Evolutionary conservation across 2,797 vertebrate species (phyloP).

Genomic region (Myiotriccus ornatus): DNA sequence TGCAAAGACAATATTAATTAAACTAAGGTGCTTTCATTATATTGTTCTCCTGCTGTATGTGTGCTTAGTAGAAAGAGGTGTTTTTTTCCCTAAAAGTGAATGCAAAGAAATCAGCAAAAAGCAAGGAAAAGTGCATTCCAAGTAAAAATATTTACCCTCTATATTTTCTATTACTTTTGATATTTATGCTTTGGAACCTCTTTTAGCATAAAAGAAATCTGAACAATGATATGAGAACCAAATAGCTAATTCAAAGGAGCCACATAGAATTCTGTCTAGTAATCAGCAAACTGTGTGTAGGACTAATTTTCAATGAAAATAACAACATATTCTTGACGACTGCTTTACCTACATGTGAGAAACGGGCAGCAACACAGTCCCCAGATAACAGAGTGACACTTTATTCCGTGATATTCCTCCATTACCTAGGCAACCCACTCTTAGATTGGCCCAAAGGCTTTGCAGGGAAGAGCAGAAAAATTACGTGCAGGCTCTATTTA

Average conservation of each 20-base stretch:
- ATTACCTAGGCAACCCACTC: neutral
- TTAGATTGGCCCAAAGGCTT: neutral
- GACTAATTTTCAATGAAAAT: neutral
- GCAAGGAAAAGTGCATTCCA: neutral
- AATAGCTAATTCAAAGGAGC: neutral
- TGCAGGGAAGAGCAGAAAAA: neutral
- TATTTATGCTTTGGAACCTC: neutral
- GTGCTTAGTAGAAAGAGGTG: neutral
- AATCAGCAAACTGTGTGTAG: neutral
- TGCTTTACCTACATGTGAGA: neutral
- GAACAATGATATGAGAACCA: neutral
- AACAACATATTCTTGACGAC: neutral
- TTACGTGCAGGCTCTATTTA: neutral
- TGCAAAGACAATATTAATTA: conserved; percentile 55
- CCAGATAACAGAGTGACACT: neutral
- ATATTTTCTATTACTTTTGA: neutral
- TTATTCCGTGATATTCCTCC: neutral
- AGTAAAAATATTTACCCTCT: neutral
- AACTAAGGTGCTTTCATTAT: conserved; percentile 11
- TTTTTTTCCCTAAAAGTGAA: neutral
- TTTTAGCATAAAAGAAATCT: neutral
- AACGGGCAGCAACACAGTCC: neutral
- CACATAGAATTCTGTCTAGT: neutral
- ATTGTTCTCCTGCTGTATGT: neutral
- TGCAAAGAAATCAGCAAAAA: neutral